Evolutionary conservation across 1,140 invertebrate species (phyloP).

Genomic region (Lucilia sericata): DNA sequence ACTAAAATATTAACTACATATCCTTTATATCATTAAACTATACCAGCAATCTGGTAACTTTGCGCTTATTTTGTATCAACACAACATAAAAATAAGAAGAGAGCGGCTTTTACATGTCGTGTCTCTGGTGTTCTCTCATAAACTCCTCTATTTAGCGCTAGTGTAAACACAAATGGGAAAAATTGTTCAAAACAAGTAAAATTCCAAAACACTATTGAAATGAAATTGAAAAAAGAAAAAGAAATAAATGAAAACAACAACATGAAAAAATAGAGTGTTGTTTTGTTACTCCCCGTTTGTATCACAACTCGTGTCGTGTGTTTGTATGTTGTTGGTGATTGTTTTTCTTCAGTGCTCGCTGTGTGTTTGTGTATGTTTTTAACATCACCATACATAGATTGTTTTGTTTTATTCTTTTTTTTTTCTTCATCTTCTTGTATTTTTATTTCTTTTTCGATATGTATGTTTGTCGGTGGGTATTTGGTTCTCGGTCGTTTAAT

Average conservation of each 20-base stretch:
- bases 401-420: conserved; percentile 9
- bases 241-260: neutral
- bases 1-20: neutral
- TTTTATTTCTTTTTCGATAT: neutral
- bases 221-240: neutral
- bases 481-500: conserved; percentile 5
- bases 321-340: neutral
- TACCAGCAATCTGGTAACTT: neutral
- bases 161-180: conserved; percentile 13
- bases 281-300: conserved; percentile 15
- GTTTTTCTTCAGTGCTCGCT: neutral
- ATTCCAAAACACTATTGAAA: conserved; percentile 4
- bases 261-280: conserved; percentile 14
- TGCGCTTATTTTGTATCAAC: neutral
- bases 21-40: neutral
- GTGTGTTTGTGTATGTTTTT: neutral
- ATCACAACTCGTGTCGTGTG: neutral
- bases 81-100: neutral
- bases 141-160: neutral
- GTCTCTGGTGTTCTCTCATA: neutral
- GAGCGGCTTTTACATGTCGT: neutral
- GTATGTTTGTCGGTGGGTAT: neutral
- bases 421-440: neutral
- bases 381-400: neutral
- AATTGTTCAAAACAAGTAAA: conserved; percentile 15